Base-by-base conservation (phyloP, 1,140 invertebrate species). In the Eulimnadia texana region DNA sequence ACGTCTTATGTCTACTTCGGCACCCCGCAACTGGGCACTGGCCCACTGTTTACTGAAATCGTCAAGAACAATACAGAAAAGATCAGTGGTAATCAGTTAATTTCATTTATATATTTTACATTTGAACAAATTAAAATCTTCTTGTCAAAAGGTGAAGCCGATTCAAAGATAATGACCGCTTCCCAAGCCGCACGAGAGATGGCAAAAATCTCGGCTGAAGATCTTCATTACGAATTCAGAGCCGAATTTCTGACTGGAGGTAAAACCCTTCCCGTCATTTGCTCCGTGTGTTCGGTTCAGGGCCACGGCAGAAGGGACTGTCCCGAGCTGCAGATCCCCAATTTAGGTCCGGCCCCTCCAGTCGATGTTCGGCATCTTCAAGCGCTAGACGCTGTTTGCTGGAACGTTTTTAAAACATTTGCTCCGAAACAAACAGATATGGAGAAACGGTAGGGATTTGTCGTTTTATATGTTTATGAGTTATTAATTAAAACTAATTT, bases 231-330 rank as follows among this genome's bases (percentile, higher is more conserved):
- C 47, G 51, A 60, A 60, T 54, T 29, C 20, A 51, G 19, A 11
- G 28, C 23, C 27, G 42, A 42, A 28, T 16, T 55, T 55, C 56
- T 47, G 25, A 3, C 24, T 25, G 25, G 20, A 49, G 59, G 50
- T 55, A 64, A 79, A 74, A 68, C 67, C 16, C 73, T 74, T 24
- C 72, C 74, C 3, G 66, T 76, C 3, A 68, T 75, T n/a, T 82
- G 80, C 66, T 69, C 68, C 25, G 66, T 73, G 19, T 82, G 80
- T 71, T 73, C 74, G 47, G 70, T 72, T 55, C 76, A 78, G 62
- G 79, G 78, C 29, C 80, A 82, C 68, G 64, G 72, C 3, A 75
- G 75, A 63, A 67, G 70, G 28, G 68, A 72, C 27, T 82, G 80
- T 65, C 78, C 78, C 9, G 77, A 78, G 20, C 76, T 80, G 63